phyloP scores from a whole-genome alignment of 2,113 vertebrate genomes.

The Aphelocoma coerulescens region DNA sequence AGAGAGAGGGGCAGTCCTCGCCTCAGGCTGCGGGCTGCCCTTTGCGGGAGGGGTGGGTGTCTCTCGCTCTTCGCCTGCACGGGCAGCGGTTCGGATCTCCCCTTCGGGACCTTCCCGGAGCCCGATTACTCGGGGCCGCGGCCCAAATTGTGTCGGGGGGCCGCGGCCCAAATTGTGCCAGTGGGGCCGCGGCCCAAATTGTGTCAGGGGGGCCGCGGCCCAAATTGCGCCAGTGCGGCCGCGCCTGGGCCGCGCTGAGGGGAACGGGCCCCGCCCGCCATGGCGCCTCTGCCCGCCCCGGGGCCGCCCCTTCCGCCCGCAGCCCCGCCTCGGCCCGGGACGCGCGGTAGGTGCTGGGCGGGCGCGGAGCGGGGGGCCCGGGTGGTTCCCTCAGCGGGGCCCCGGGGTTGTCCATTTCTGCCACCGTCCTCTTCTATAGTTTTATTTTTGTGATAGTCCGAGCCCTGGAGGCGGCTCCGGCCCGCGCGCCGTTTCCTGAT shows the following conservation, averaged over 20 bases:
- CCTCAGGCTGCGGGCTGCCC: not conserved
- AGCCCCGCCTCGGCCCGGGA: not conserved
- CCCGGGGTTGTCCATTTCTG: rapidly evolving
- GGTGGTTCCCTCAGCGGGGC: not conserved
- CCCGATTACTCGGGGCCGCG: too few species aligned
- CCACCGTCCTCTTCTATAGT: rapidly evolving
- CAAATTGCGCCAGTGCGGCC: rapidly evolving
- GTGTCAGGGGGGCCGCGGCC: rapidly evolving
- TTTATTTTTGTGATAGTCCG: not conserved
- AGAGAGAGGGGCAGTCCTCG: not conserved
- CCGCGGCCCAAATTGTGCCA: rapidly evolving
- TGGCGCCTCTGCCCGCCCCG: not conserved
- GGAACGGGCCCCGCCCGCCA: not conserved
- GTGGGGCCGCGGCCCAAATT: rapidly evolving
- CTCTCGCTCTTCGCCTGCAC: rapidly evolving
- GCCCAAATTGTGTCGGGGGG: rapidly evolving
- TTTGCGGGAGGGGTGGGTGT: rapidly evolving
- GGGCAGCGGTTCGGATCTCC: rapidly evolving
- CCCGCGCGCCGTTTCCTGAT: not conserved
- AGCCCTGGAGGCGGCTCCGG: not conserved
- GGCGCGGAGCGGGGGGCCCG: not conserved
- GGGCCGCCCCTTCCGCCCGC: not conserved
- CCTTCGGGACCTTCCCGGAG: rapidly evolving
- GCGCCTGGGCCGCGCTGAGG: rapidly evolving
- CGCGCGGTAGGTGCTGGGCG: not conserved